These are phyloP conservation scores for Nothura maculosa DNA, from an alignment of 2,797 vertebrate genomes.

Conservation along the genomic window DNA sequence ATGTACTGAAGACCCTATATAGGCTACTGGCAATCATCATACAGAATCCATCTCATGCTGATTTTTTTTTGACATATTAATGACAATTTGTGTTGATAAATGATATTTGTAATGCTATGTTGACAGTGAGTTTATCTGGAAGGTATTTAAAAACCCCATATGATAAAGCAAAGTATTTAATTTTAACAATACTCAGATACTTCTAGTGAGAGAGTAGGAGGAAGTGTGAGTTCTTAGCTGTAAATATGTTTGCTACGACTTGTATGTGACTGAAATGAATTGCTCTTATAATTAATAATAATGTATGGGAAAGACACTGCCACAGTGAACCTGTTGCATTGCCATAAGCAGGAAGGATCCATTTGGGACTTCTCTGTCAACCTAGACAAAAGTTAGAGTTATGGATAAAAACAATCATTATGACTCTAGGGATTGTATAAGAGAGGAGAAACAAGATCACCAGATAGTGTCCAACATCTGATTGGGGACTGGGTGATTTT, in stretches of 20 bases:
- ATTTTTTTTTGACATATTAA: background rate
- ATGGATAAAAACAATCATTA: background rate
- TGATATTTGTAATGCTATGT: background rate
- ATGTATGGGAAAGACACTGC: background rate
- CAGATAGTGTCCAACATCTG: background rate
- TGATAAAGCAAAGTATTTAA: background rate
- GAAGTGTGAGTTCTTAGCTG: background rate
- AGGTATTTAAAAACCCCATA: background rate
- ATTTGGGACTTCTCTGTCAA: background rate
- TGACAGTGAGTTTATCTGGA: background rate
- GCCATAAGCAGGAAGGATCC: background rate
- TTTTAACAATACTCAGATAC: background rate
- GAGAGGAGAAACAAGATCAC: background rate
- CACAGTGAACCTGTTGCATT: background rate
- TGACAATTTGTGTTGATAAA: background rate
- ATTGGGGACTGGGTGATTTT: background rate
- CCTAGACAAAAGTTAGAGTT: background rate
- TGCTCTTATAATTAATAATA: background rate
- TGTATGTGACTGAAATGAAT: background rate
- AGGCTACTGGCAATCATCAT: background rate
- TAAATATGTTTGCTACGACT: background rate
- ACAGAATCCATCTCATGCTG: fast-evolving
- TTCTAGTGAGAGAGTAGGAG: background rate
- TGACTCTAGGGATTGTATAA: background rate
- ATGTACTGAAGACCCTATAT: background rate